Evolutionary conservation across 2,797 vertebrate genomes (phyloP).

Genomic region (Columba guinea): DNA sequence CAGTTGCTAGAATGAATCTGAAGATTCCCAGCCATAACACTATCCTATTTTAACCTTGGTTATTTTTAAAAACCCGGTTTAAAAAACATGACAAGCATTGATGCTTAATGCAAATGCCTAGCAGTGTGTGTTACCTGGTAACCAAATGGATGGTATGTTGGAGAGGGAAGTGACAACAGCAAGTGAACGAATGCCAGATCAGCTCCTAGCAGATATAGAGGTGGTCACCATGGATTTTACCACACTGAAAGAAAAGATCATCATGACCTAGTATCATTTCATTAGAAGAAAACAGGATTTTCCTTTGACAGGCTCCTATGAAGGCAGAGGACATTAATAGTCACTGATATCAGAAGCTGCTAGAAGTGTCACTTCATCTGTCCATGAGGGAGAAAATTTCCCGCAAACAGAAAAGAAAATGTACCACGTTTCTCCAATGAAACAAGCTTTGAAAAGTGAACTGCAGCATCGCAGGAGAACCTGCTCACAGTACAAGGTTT

Average conservation of each 20-base stretch:
- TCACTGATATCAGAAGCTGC: neutral
- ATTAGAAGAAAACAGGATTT: neutral
- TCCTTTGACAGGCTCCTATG: rapidly evolving
- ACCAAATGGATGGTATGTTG: constrained; percentile 51
- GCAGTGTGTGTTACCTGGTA: constrained; percentile 62
- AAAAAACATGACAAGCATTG: constrained; percentile 44
- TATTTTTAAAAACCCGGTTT: constrained; percentile 56
- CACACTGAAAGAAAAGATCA: neutral
- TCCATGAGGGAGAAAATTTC: neutral
- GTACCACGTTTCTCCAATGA: neutral
- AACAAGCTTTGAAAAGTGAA: neutral
- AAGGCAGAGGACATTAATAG: neutral
- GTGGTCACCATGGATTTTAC: constrained; percentile 56
- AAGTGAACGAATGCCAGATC: constrained; percentile 43
- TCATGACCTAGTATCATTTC: neutral
- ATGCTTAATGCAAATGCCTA: constrained; percentile 61
- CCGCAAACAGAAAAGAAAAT: neutral
- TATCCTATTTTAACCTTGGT: constrained; percentile 56
- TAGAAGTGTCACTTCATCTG: neutral
- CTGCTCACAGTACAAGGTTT: neutral
- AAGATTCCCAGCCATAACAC: constrained; percentile 56
- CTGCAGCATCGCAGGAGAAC: neutral
- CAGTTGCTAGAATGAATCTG: constrained; percentile 30
- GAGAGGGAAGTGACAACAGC: constrained; percentile 52
- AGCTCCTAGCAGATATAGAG: constrained; percentile 8